A percentile compares a stretch with the other conserved stretches of the same genome.
Evolutionary conservation across 1,140 invertebrate species (phyloP).

Genomic region (Uloborus diversus): DNA sequence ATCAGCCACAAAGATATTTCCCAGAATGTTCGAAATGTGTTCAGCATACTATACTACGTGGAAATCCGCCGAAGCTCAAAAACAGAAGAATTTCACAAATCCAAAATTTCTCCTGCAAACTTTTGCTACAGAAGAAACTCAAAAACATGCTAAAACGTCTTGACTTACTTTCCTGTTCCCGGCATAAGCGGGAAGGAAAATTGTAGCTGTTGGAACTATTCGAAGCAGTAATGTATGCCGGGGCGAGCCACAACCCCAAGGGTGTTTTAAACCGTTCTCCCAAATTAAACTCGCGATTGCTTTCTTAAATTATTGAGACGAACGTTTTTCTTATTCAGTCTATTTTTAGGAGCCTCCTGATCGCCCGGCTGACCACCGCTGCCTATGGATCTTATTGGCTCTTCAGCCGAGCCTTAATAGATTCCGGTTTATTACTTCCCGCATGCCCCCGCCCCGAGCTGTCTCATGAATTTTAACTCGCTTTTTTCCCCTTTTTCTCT

Average conservation of each 20-base stretch:
- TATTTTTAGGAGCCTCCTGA: constrained; percentile 33
- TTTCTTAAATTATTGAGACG: constrained; percentile 52
- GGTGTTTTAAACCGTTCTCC: constrained; percentile 44
- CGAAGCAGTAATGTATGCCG: constrained; percentile 34
- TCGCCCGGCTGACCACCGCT: constrained; percentile 22
- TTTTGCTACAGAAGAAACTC: no score
- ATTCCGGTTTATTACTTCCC: constrained; percentile 40
- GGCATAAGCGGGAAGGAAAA: neutral
- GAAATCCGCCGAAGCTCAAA: no score
- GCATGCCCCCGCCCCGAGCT: neutral
- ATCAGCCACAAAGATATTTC: no score
- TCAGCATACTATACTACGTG: no score
- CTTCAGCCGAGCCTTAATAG: constrained; percentile 31
- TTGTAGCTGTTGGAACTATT: constrained; percentile 41
- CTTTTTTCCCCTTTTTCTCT: neutral
- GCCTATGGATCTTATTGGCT: constrained; percentile 11
- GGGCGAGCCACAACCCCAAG: constrained; percentile 11
- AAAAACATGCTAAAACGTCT: no score
- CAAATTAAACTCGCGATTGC: constrained; percentile 50
- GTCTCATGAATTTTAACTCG: constrained; percentile 48
- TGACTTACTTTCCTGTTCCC: neutral
- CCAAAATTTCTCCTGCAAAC: no score
- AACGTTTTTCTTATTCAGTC: constrained; percentile 45
- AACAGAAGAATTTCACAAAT: no score
- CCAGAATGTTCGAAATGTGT: no score